Evolutionary conservation across 2,888 invertebrate genomes (phyloP).

Genomic region (Portevinia maculata): DNA sequence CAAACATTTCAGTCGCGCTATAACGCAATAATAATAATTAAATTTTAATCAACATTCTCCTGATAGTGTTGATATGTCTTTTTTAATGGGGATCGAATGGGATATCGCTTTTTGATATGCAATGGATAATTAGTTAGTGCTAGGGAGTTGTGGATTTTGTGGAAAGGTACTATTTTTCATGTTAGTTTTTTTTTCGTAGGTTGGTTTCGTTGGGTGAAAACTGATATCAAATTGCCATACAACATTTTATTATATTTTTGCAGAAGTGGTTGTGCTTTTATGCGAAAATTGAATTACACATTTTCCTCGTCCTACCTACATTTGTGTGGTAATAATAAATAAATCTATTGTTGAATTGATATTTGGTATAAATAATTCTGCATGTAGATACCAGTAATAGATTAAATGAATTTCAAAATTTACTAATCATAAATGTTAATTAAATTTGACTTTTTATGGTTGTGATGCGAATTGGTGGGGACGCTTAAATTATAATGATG

Average conservation of each 20-base stretch:
- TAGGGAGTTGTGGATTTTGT: constrained; percentile 63
- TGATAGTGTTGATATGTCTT: constrained; percentile 68
- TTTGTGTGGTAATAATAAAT: constrained; percentile 17
- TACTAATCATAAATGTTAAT: constrained; percentile 9
- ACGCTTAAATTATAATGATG: background rate
- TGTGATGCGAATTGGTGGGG: too few species aligned
- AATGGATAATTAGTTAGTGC: constrained; percentile 55
- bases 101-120: constrained; percentile 66
- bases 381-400: constrained; percentile 8
- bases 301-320: background rate
- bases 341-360: constrained; percentile 17
- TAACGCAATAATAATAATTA: constrained; percentile 69
- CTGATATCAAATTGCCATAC: background rate
- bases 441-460: background rate
- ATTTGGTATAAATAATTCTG: constrained; percentile 2
- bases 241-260: constrained; percentile 37
- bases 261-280: constrained; percentile 20
- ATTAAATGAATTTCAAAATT: constrained; percentile 7
- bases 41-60: constrained; percentile 71
- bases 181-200: background rate
- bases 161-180: constrained; percentile 21
- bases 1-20: constrained; percentile 63
- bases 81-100: constrained; percentile 54
- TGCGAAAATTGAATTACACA: background rate
- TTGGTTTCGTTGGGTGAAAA: background rate